A percentile compares a stretch with the other conserved stretches of the same genome.
Conservation (phyloP, 2,888 invertebrate genomes). For the Dolichopus griseipennis region DNA sequence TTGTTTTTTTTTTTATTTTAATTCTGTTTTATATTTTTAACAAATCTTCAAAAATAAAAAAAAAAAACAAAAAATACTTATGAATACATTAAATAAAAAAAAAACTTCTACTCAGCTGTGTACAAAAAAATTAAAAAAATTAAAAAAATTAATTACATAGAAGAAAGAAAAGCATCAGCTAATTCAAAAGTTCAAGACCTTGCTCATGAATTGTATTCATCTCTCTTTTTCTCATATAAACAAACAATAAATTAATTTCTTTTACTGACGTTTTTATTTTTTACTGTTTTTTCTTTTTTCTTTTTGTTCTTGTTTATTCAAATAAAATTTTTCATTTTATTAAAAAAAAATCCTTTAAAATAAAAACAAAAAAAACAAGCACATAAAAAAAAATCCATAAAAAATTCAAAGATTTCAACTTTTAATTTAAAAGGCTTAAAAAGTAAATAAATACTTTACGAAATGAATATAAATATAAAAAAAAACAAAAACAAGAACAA, state of each 20-base stretch:
- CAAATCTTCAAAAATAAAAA: no score
- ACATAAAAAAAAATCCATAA: not conserved
- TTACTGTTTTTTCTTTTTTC: no score
- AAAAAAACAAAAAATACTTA: no score
- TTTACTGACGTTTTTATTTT: no score
- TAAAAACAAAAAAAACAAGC: not conserved
- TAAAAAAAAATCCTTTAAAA: not conserved
- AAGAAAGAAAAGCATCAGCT: no score
- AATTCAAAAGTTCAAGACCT: not conserved
- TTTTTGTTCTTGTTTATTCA: not conserved
- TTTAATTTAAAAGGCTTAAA: constrained; percentile 6
- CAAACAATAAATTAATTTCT: no score
- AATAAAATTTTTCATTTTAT: no score
- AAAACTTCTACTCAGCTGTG: no score
- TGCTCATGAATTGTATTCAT: not conserved
- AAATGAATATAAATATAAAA: not conserved
- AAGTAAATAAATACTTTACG: not conserved
- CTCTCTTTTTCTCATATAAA: not conserved
- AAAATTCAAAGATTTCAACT: constrained; percentile 5
- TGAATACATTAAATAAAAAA: no score
- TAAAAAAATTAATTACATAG: not conserved
- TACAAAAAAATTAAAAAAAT: no score
- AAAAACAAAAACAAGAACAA: not conserved
- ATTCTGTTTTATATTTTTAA: no score
- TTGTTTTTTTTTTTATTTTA: no score